These are phyloP conservation scores for Metopia argyrocephala DNA, from an alignment of 2,888 invertebrate genomes.

Conservation along the genomic window DNA sequence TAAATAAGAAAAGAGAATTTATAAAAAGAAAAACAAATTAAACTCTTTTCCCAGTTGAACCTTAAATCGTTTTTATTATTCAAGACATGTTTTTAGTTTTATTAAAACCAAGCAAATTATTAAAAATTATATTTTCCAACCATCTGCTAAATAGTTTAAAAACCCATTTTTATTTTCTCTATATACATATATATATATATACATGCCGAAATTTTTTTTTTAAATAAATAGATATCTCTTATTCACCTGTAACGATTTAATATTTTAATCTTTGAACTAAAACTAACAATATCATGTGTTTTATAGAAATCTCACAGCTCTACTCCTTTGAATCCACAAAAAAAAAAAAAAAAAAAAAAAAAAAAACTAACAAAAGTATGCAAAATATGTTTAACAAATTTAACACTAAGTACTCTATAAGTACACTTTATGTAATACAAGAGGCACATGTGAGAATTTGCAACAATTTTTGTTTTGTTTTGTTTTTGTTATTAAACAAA, in stretches of 20 bases:
- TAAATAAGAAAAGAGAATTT: no score
- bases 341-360: slow-evolving; percentile 1
- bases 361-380: slow-evolving; percentile 3
- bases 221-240: slow-evolving; percentile 12
- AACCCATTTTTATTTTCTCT: no score
- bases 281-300: slow-evolving; percentile 43
- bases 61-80: no score
- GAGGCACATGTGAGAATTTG: slow-evolving; percentile 40
- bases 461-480: neutral
- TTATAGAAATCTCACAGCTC: no score
- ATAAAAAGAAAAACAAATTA: no score
- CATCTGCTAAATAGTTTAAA: no score
- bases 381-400: slow-evolving; percentile 38
- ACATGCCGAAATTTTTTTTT: no score
- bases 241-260: slow-evolving; percentile 36
- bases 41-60: no score
- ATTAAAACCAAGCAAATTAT: no score
- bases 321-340: neutral
- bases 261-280: slow-evolving; percentile 34
- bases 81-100: no score
- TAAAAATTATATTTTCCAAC: no score
- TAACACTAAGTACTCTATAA: slow-evolving; percentile 33
- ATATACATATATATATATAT: no score
- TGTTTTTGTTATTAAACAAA: neutral
- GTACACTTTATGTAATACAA: slow-evolving; percentile 38